Evolutionary conservation across 2,888 invertebrate species (phyloP), one percentile per base, ranked within the genome.

Genomic region (Apamea sordens): DNA sequence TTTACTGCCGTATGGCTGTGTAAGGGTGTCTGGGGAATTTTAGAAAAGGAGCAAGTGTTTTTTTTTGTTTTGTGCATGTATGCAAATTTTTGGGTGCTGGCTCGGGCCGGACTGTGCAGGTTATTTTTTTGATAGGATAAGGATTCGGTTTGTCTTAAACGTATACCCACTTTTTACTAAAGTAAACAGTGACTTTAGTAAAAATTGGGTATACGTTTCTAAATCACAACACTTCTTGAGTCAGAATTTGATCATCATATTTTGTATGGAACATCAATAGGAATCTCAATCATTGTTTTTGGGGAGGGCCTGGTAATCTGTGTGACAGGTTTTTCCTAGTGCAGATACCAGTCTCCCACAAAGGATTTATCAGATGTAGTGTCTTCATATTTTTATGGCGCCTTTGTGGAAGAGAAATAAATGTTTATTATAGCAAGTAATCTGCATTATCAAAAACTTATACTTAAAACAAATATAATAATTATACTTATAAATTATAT

Each of bases 11-110:
- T 88, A 79, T 77, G 71, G 59, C 86, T 79, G 73, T 77, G 73
- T 78, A 67, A 76, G 67, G 36, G 86, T 79, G 79, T 77, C 84
- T 84, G 67, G 78, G 44, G 59, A 67, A 64, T 81, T 84, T 76
- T 64, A 64, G 50, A 67, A 86, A 68, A 72, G n/a, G 64, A 64
- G 50, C 36, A 15, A 36, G 28, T 4, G 11, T 21, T 76, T 72
- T 73, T 85, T 56, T 72, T 50, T 59, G n/a, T 73, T 68, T 36
- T 53, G 28, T 73, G 61, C 69, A 73, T 59, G 24, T 67, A 73
- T 86, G 72, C 24, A 86, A 77, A 71, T 77, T 76, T 86, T 50
- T 68, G 36, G 78, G 41, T 18, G 59, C 15, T 36, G 11, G 36
- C 15, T 56, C 4, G 47, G 32, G 36, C 32, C 1, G 2, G 36